Base-by-base conservation (phyloP, 2,113 vertebrate genomes). In the Myotis lucifugus region DNA sequence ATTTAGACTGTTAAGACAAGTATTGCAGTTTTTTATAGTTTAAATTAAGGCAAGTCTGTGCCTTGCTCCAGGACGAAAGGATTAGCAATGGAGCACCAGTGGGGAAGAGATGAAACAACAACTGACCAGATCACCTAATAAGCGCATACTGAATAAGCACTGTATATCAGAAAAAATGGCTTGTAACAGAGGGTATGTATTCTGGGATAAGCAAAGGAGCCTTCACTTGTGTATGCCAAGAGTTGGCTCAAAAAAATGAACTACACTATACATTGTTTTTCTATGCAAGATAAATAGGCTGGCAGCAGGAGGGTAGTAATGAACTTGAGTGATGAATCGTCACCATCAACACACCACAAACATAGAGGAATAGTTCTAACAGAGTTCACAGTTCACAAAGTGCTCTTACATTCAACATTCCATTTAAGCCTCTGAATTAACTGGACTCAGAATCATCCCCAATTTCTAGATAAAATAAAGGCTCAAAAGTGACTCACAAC, bases 381-480 rank as follows among this genome's bases (percentile, higher is more conserved):
- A 64, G 10, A 90, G 52, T 67, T 82, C 56, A 86, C 61, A 37
- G 32, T 48, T 64, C 77, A 52, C n/a, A 42, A 86, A 79, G 81
- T 21, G 21, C 50, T 88, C 34, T 64, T 42, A 61, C 14, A 56
- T 37, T 79, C 54, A 78, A 11, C 29, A 54, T 70, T 25, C 69
- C 37, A 50, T 72, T 42, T 67, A 87, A 61, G 34, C 56, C 32
- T 92, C 81, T 48, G n/a, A 77, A 83, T 73, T 64, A 73, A 42
- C 67, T 37, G 48, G 34, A 59, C 13, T 14, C 42, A 46, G 34
- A 74, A 85, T 77, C 50, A 76, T 37, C 67, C 19, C 15, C 40
- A 82, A 52, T 83, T 91, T 90, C 34, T 77, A 92, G 48, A 87
- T 72, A 79, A 95, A 69, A 93, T 15, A 73, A 87, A 84, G 23